Percentiles rank a stretch among this genome's conserved stretches.
Evolutionary conservation across 92 coral and sea anemone species (phyloP).

Genomic region (Actinernus sp.): DNA sequence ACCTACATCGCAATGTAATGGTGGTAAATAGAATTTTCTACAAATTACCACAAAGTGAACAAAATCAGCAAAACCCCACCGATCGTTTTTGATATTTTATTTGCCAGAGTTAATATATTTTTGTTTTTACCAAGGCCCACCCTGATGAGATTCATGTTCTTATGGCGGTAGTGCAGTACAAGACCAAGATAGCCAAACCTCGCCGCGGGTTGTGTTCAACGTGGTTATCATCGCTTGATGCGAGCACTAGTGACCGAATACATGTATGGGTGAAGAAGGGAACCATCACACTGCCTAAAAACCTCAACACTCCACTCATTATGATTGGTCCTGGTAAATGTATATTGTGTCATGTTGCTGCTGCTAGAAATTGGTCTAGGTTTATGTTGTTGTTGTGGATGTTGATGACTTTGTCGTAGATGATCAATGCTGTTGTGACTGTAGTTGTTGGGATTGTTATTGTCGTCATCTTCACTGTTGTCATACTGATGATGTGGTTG

Average conservation of each 20-base stretch:
- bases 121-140: slow-evolving; percentile 56
- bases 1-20: too few species aligned
- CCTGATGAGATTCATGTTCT: slow-evolving; percentile 90
- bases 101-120: background rate
- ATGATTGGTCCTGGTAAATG: slow-evolving; percentile 97
- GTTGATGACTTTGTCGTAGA: slow-evolving; percentile 1
- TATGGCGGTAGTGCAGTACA: slow-evolving; percentile 95
- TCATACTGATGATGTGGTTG: background rate
- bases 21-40: too few species aligned
- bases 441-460: background rate
- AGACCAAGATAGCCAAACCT: slow-evolving; percentile 83
- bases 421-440: background rate
- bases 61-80: background rate
- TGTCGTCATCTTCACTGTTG: background rate
- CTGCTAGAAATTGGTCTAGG: background rate
- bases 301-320: slow-evolving; percentile 66
- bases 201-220: slow-evolving; percentile 94
- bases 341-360: background rate
- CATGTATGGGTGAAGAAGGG: slow-evolving; percentile 94
- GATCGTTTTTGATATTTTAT: background rate
- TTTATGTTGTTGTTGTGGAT: slow-evolving; percentile 1
- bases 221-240: slow-evolving; percentile 92
- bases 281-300: slow-evolving; percentile 82
- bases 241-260: slow-evolving; percentile 26
- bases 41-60: background rate